Evolutionary conservation across 2,797 vertebrate species (phyloP).

Genomic region (Darevskia mixta): DNA sequence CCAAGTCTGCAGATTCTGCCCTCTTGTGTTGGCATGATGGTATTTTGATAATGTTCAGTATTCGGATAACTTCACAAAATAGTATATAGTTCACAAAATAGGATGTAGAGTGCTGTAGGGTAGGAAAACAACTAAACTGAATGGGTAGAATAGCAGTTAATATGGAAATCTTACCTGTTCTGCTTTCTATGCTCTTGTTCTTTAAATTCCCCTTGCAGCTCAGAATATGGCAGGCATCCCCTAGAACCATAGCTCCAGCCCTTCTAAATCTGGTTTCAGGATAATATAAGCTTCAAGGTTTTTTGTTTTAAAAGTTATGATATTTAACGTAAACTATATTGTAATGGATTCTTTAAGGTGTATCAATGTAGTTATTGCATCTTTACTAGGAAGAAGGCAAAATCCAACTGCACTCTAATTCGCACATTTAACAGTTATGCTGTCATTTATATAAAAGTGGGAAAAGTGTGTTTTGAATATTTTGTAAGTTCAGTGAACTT

Average conservation of each 20-base stretch:
- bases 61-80: neutral
- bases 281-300: neutral
- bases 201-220: neutral
- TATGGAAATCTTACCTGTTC: neutral
- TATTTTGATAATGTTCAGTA: neutral
- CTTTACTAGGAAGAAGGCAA: neutral
- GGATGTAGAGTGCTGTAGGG: too few relatives aligned
- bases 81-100: too few relatives aligned
- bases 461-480: too few relatives aligned
- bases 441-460: neutral
- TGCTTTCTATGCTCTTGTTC: neutral
- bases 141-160: neutral
- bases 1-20: neutral
- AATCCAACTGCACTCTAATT: neutral
- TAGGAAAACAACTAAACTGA: neutral
- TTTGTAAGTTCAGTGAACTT: neutral
- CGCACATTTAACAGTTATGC: neutral
- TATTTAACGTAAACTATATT: neutral
- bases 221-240: neutral
- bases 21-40: neutral
- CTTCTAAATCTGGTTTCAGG: neutral
- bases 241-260: neutral
- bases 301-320: neutral
- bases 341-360: neutral
- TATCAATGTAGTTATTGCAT: neutral